Conservation (phyloP, 2,797 vertebrate genomes). For the Etheostoma perlongum region DNA sequence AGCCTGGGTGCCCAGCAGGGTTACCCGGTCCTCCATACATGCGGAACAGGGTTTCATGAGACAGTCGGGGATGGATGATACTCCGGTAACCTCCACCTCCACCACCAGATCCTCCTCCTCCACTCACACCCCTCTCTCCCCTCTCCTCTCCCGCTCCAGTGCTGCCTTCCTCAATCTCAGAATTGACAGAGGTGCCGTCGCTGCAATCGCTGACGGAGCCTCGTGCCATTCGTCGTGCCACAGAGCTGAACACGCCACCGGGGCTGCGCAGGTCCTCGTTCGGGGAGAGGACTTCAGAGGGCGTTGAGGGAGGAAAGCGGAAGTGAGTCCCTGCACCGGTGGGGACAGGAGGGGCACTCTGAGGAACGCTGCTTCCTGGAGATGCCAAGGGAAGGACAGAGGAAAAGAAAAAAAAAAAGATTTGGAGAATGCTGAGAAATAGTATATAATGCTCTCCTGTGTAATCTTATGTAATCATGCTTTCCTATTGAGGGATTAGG, state of each 20-base stretch:
- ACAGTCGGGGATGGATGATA: conserved; percentile 85
- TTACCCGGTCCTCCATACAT: conserved; percentile 86
- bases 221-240: conserved; percentile 88
- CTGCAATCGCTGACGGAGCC: conserved; percentile 95
- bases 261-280: conserved; percentile 88
- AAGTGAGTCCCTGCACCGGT: conserved; percentile 88
- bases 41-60: conserved; percentile 90
- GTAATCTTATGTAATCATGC: conserved; percentile 64
- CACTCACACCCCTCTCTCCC: conserved; percentile 64
- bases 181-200: conserved; percentile 91
- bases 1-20: conserved; percentile 74
- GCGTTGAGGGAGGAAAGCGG: conserved; percentile 91
- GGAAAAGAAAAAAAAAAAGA: conserved; percentile 5
- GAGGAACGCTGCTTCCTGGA: conserved; percentile 90
- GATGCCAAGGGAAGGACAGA: not conserved
- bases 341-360: conserved; percentile 93
- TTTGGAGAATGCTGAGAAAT: conserved; percentile 50
- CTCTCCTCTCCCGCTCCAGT: conserved; percentile 78
- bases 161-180: conserved; percentile 90
- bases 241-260: conserved; percentile 85
- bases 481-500: conserved; percentile 58
- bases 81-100: conserved; percentile 77
- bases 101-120: conserved; percentile 71
- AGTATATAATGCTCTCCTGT: conserved; percentile 47
- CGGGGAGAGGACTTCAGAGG: conserved; percentile 90